phyloP scores from a whole-genome alignment of 1,140 invertebrate genomes.

The Diuraphis noxia region DNA sequence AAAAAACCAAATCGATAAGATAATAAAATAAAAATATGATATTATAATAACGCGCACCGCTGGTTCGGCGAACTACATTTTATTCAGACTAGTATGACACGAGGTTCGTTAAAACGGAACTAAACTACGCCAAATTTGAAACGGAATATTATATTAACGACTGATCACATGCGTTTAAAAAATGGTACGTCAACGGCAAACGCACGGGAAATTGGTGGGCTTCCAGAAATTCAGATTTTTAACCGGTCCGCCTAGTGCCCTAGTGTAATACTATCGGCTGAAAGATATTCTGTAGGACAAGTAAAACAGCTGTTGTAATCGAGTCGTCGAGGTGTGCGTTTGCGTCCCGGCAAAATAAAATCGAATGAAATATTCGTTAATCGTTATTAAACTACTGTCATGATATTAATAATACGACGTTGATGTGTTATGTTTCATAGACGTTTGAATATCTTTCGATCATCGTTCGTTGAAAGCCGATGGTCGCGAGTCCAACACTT shows the following conservation, averaged over 20 bases:
- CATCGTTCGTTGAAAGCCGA: no score
- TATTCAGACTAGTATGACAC: background rate
- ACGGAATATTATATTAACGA: constrained; percentile 27
- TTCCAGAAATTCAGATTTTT: constrained; percentile 6
- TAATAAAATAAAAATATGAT: background rate
- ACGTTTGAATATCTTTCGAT: background rate
- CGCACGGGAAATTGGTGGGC: background rate
- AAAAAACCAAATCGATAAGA: background rate
- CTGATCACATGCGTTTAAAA: no score
- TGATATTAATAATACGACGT: no score
- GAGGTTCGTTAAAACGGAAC: background rate
- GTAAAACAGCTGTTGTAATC: background rate
- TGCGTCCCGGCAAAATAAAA: background rate
- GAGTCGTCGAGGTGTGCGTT: background rate
- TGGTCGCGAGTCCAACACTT: no score
- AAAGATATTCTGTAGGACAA: background rate
- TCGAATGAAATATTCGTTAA: no score
- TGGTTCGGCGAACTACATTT: constrained; percentile 7
- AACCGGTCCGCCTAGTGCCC: constrained; percentile 36
- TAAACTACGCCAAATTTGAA: no score
- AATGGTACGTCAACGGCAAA: background rate
- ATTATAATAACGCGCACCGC: background rate
- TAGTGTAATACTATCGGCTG: no score
- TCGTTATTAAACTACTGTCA: no score
- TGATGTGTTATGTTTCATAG: no score